These are phyloP conservation scores for Nymphalis io DNA, from an alignment of 1,140 invertebrate species.

Conservation along the genomic window DNA sequence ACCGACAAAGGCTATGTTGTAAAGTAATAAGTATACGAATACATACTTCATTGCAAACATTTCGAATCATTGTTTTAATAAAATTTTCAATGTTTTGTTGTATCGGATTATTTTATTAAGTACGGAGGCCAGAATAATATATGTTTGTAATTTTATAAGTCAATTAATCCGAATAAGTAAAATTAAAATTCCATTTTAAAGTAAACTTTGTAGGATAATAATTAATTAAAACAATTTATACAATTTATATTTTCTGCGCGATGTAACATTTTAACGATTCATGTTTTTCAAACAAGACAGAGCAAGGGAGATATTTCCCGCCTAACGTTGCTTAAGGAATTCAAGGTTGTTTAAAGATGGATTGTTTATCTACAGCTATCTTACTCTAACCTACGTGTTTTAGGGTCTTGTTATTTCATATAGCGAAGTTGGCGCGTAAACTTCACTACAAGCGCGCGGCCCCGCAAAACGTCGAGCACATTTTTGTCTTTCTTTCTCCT, in stretches of 20 bases:
- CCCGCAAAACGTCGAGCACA: slow-evolving; percentile 60
- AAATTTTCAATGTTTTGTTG: background rate
- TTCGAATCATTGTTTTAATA: background rate
- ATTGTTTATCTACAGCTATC: slow-evolving; percentile 47
- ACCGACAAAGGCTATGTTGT: slow-evolving; percentile 29
- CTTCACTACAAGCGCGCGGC: slow-evolving; percentile 56
- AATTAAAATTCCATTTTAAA: background rate
- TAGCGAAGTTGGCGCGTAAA: slow-evolving; percentile 57
- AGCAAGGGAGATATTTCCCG: slow-evolving; percentile 65
- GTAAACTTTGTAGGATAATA: background rate
- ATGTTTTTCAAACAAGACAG: slow-evolving; percentile 67
- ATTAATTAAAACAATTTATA: slow-evolving; percentile 1
- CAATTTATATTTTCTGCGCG: slow-evolving; percentile 38
- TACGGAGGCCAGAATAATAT: no score
- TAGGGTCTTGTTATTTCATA: slow-evolving; percentile 47
- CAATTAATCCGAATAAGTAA: background rate
- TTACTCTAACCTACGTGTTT: slow-evolving; percentile 37
- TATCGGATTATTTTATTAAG: no score
- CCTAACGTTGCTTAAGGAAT: slow-evolving; percentile 50
- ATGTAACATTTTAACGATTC: slow-evolving; percentile 61
- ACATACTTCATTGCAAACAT: background rate
- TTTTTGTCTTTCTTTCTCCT: slow-evolving; percentile 72
- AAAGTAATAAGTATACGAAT: slow-evolving; percentile 17
- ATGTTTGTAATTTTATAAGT: background rate
- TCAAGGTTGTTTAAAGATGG: slow-evolving; percentile 69